Conservation (phyloP, 2,888 invertebrate genomes). For the Meloe dianella region DNA sequence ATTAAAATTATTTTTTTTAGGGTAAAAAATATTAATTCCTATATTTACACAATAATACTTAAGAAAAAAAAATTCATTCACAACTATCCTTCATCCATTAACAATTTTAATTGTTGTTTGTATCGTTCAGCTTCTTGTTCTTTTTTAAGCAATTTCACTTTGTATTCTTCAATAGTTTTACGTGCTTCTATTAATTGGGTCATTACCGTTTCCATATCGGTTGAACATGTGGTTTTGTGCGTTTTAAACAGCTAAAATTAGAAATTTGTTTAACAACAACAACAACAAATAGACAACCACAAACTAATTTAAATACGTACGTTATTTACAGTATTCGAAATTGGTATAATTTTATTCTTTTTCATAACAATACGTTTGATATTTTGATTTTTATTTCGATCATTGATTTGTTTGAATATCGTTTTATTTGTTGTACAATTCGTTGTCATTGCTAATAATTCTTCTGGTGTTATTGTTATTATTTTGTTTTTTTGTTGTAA, state of each 20-base stretch:
- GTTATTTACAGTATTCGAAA: constrained; percentile 40
- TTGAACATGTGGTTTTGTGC: not conserved
- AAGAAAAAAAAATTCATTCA: constrained; percentile 9
- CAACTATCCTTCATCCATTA: constrained; percentile 45
- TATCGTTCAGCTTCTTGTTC: constrained; percentile 54
- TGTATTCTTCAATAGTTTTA: constrained; percentile 54
- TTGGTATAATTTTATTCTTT: constrained; percentile 51
- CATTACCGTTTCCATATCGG: constrained; percentile 49
- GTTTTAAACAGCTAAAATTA: constrained; percentile 9
- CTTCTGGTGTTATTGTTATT: constrained; percentile 63
- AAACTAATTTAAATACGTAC: constrained; percentile 27
- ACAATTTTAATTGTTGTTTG: constrained; percentile 52
- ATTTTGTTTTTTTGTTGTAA: constrained; percentile 54
- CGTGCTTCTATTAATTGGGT: constrained; percentile 53
- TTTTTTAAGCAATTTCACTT: constrained; percentile 51
- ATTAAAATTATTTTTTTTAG: not conserved
- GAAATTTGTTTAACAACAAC: not conserved
- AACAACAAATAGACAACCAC: constrained; percentile 16
- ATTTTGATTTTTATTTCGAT: constrained; percentile 41
- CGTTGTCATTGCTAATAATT: constrained; percentile 59
- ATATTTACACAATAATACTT: not conserved
- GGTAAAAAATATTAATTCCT: too few species aligned
- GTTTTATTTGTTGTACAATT: constrained; percentile 33
- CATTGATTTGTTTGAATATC: constrained; percentile 44
- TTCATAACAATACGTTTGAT: constrained; percentile 55